A percentile compares a stretch with the other conserved stretches of the same genome.
Evolutionary conservation across 2,113 vertebrate species (phyloP).

Genomic region (Strix aluco): DNA sequence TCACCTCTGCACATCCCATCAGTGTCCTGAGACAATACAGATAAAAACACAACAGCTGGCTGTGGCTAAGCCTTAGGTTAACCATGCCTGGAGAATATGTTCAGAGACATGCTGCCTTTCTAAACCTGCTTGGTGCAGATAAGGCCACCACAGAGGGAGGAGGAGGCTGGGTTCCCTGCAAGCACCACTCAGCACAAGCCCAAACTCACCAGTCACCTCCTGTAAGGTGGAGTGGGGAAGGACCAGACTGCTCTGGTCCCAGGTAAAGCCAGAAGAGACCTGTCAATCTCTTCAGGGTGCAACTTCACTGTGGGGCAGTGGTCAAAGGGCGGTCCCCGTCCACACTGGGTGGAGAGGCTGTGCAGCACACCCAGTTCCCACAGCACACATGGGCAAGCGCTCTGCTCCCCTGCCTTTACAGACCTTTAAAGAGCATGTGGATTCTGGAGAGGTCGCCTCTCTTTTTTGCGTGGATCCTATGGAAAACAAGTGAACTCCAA

Average conservation of each 20-base stretch:
- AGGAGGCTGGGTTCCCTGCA: neutral
- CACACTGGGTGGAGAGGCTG: neutral
- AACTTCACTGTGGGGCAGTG: neutral
- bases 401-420: neutral
- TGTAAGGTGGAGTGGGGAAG: neutral
- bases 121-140: neutral
- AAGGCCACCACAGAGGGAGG: neutral
- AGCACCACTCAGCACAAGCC: neutral
- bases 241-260: neutral
- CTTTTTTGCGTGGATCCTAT: neutral
- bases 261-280: neutral
- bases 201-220: neutral
- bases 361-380: neutral
- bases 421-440: neutral
- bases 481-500: neutral
- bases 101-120: neutral
- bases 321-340: neutral
- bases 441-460: neutral
- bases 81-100: neutral
- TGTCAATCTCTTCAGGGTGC: neutral
- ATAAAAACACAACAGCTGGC: neutral
- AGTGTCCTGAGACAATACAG: neutral
- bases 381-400: rapidly evolving
- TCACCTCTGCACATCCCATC: neutral
- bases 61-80: neutral